Evolutionary conservation across 2,797 vertebrate species (phyloP).

Genomic region (Spondyliosoma cantharus): DNA sequence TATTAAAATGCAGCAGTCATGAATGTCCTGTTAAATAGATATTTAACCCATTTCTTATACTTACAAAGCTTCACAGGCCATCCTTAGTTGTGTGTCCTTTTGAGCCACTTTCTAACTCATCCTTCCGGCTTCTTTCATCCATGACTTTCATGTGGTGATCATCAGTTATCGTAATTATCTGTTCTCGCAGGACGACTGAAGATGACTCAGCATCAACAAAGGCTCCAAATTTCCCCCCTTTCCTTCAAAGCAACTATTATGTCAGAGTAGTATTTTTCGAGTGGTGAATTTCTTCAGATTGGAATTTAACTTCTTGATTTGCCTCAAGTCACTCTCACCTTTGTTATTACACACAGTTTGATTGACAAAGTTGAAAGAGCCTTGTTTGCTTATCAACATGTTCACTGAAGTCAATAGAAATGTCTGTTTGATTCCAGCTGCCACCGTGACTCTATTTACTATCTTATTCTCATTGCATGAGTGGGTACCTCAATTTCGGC

Average conservation of each 20-base stretch:
- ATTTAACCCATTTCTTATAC: background rate
- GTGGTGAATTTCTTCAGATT: slow-evolving; percentile 28
- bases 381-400: slow-evolving; percentile 26
- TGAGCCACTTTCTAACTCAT: background rate
- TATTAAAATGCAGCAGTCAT: no score
- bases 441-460: slow-evolving; percentile 5
- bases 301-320: slow-evolving; percentile 25
- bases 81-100: background rate
- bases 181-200: background rate
- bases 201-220: slow-evolving; percentile 24
- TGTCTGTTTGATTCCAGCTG: slow-evolving; percentile 22
- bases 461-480: background rate
- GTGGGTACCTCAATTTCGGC: background rate
- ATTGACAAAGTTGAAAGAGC: slow-evolving; percentile 16
- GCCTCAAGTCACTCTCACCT: slow-evolving; percentile 19
- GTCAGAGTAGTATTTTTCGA: slow-evolving; percentile 17
- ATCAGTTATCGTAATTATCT: slow-evolving; percentile 1
- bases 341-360: slow-evolving; percentile 17
- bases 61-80: background rate
- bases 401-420: slow-evolving; percentile 28
- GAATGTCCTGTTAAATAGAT: background rate
- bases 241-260: slow-evolving; percentile 25
- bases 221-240: slow-evolving; percentile 13
- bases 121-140: background rate
- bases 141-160: background rate